Base-by-base conservation (phyloP, 2,888 invertebrate species). In the Clepsis dumicolana region DNA sequence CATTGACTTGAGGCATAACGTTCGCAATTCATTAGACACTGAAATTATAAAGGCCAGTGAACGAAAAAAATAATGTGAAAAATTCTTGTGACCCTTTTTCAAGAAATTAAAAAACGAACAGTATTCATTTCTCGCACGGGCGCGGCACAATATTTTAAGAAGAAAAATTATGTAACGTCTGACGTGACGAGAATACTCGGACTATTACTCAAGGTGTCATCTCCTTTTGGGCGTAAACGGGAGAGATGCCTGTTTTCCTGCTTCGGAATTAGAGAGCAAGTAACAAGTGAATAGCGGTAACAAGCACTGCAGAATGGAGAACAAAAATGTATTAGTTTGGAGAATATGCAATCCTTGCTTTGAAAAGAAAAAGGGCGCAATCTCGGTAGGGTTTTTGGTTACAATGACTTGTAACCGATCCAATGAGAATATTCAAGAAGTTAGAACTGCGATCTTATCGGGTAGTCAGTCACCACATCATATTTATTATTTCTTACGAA, bases 181-280 rank as follows among this genome's bases (percentile, higher is more conserved):
- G 82, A 82, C 83, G 80, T 82, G 86, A 87, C 84, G 81, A 80
- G 82, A 87, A 85, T 85, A 78, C 82, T 76, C 72, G 74, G 80
- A 85, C 89, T 87, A 90, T 90, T 90, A 88, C 86, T 90, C 89
- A 89, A 87, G 81, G 82, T 89, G 90, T 89, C 89, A 89, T 87
- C 87, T 86, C 81, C 82, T 82, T 84, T 82, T 77, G 78, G 80
- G 75, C 79, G 77, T 77, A 79, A 80, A 79, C 77, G 74, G 75
- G 75, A 77, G 74, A 78, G 81, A 82, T 75, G 80, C 77, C 78
- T 82, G 80, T 85, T 85, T 85, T 81, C 82, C 80, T 81, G 76
- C 74, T 79, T 65, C 70, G 70, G 53, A 53, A 59, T 61, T 18
- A 57, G 53, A 5, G 56, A 14, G n/a, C 29, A 29, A 18, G 70